Conservation (phyloP, 2,888 invertebrate genomes). For the Galeopsomyia nigrocyanea region DNA sequence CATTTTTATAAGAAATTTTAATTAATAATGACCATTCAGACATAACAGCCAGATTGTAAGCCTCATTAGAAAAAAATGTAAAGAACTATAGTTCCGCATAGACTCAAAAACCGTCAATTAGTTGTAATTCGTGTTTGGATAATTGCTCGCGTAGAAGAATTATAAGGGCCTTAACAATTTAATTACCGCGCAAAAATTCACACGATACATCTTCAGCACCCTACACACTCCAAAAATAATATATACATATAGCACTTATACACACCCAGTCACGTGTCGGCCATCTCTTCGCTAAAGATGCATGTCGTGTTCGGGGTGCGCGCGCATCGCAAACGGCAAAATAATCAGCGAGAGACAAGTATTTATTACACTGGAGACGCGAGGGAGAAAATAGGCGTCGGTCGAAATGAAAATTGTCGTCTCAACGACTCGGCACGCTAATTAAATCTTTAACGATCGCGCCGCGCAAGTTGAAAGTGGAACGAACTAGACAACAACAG, state of each 20-base stretch:
- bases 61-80: no score
- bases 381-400: slow-evolving; percentile 38
- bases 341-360: slow-evolving; percentile 56
- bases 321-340: slow-evolving; percentile 40
- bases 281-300: no score
- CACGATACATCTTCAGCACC: not conserved
- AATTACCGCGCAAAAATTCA: no score
- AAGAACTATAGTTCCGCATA: no score
- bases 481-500: slow-evolving; percentile 1
- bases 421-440: slow-evolving; percentile 52
- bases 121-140: no score
- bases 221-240: not conserved
- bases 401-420: slow-evolving; percentile 57
- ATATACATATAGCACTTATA: not conserved
- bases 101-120: no score
- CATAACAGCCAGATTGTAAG: no score
- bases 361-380: slow-evolving; percentile 55
- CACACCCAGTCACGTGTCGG: slow-evolving; percentile 13
- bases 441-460: slow-evolving; percentile 57
- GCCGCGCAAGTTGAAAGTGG: slow-evolving; percentile 11
- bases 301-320: no score
- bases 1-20: no score
- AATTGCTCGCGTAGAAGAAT: no score
- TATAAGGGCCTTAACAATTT: no score
- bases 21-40: no score